Percentiles rank a stretch among this genome's conserved stretches.
These are phyloP conservation scores for Pedicia rivosa DNA, from an alignment of 2,888 invertebrate genomes.

Conservation along the genomic window DNA sequence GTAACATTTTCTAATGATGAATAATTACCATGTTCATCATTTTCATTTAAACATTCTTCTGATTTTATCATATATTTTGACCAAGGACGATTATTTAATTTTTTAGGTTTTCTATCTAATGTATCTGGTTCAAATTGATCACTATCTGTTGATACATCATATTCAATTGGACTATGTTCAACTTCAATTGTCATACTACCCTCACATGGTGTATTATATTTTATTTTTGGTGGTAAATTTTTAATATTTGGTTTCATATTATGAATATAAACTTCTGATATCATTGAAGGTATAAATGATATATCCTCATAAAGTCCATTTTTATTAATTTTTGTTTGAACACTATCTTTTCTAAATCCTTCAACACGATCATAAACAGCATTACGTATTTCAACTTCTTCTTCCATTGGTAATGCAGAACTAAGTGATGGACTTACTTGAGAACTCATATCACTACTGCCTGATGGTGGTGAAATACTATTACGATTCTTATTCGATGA, in stretches of 20 bases:
- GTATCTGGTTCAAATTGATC: constrained; percentile 78
- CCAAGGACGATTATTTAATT: constrained; percentile 20
- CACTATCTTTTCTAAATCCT: constrained; percentile 27
- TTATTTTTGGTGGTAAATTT: constrained; percentile 31
- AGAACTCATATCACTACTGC: constrained; percentile 41
- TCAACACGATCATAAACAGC: constrained; percentile 41
- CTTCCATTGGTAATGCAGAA: constrained; percentile 58
- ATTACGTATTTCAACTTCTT: constrained; percentile 64
- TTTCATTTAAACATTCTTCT: constrained; percentile 23
- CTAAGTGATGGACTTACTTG: constrained; percentile 61
- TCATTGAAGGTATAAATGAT: too few relatives aligned
- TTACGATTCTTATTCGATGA: constrained; percentile 33
- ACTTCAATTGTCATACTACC: constrained; percentile 74
- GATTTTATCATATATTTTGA: constrained; percentile 18
- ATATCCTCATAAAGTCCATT: neutral
- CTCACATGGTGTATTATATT: constrained; percentile 43
- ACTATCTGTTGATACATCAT: constrained; percentile 45
- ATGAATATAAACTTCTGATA: too few relatives aligned
- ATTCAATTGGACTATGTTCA: constrained; percentile 55
- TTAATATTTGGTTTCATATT: neutral
- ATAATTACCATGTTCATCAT: constrained; percentile 15
- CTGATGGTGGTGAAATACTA: constrained; percentile 35
- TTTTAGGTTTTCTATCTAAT: constrained; percentile 59
- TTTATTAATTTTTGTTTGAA: constrained; percentile 11
- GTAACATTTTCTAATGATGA: constrained; percentile 18